Evolutionary conservation across 2,797 vertebrate genomes (phyloP).

Genomic region (Xiphorhynchus erythropygius): DNA sequence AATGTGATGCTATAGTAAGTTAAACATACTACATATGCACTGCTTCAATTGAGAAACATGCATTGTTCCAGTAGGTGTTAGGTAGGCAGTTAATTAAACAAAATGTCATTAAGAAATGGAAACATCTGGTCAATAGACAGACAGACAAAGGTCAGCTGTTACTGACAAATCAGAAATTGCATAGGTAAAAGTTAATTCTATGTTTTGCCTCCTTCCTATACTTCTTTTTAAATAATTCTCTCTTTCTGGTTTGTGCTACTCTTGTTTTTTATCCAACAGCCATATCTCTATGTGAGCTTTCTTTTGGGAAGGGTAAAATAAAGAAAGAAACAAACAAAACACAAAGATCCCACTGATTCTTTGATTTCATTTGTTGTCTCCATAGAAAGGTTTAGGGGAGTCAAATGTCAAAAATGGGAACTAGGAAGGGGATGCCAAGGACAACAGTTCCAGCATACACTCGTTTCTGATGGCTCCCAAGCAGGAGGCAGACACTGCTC

Average conservation of each 20-base stretch:
- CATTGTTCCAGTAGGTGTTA: background rate
- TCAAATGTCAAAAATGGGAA: background rate
- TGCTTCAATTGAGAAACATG: background rate
- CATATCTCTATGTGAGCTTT: background rate
- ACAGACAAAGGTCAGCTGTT: background rate
- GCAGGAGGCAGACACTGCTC: background rate
- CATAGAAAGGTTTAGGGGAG: background rate
- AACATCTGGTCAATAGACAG: background rate
- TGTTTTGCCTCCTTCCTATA: background rate
- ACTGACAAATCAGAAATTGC: background rate
- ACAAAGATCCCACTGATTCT: background rate
- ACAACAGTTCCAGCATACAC: background rate
- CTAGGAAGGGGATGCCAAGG: background rate
- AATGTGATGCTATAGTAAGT: background rate
- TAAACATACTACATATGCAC: background rate
- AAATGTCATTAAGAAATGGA: background rate
- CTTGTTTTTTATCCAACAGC: background rate
- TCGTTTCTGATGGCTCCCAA: background rate
- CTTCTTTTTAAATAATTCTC: background rate
- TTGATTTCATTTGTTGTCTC: background rate
- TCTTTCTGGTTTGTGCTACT: background rate
- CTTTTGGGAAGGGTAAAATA: background rate
- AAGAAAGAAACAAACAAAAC: background rate
- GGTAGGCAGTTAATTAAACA: background rate
- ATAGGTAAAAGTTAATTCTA: background rate